Base-by-base conservation (phyloP, 2,888 invertebrate species). In the Masnerella sp. region DNA sequence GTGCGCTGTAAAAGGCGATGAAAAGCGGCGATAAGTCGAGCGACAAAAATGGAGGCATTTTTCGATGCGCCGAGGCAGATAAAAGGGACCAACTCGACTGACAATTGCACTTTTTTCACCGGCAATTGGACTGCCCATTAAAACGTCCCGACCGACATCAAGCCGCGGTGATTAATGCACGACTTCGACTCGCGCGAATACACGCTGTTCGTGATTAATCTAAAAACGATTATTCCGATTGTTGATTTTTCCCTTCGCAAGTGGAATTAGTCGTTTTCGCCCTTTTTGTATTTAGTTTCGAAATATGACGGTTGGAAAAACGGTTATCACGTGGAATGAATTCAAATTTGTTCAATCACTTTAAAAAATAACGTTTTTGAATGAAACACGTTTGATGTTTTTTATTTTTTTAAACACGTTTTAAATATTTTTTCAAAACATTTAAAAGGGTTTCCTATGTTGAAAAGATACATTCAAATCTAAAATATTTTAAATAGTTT, bases 81-180 rank as follows among this genome's bases (percentile, higher is more conserved):
- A 32, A 51, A 62, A 51, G 52, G 43, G 51, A 62, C 62, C 51
- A 40, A 32, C 52, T 62, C 49, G 17, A 47, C 59, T 20, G 47
- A 47, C 34, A 15, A 43, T 58, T 58, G 7, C 17, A 14, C 11
- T 42, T 54, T 58, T 58, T 67, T 49, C 28, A 58, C 67, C 58
- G 67, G 68, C 58, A 68, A 58, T 68, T 59, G 59, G 59, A 36
- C 36, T 56, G 65, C 42, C 51, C 59, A 59, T 69, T 69, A 69
- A 69, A 69, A 61, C 54, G 54, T 54, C 61, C 61, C 17, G 43
- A 20, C 47, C 32, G 54, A 47, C 69, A 61, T 59, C 43, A 52
- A 28, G 69, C 20, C 25, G n/a, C n/a, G 15, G 68, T 68, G 68
- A 59, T 68, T 59, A 68, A 68, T 68, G 59, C 25, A 59, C 51